Base-by-base conservation (phyloP, 2,888 invertebrate genomes). In the Synanthedon formicaeformis region DNA sequence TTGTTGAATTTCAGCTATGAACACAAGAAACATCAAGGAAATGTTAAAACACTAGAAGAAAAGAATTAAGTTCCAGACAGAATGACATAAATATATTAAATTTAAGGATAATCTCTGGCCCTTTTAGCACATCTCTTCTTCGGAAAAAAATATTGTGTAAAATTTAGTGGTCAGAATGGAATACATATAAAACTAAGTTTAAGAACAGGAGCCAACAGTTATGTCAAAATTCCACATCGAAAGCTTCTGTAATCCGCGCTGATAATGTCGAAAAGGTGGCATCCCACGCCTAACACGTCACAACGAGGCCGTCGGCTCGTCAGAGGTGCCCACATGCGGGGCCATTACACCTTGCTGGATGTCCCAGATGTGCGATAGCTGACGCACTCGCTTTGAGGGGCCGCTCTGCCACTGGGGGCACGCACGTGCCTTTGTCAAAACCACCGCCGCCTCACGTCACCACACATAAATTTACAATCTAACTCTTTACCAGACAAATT, bases 381-480 rank as follows among this genome's bases (percentile, higher is more conserved):
- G 53, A 60, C 61, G 64, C 48, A 18, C 59, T 64, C 58, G 62
- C 82, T 83, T 82, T 84, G 81, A 76, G 58, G 65, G 53, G 66
- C 66, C 73, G 52, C 75, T 67, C 65, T 70, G 75, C 71, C 74
- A 72, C 71, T 58, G 72, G 65, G 80, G 81, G 63, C 82, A 82
- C 73, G 81, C 77, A 75, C 86, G 86, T 86, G 85, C 78, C 75
- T 86, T 84, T 86, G 84, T 68, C 60, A 52, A 60, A 53, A 55
- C 64, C 70, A 70, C 69, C 70, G 72, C 78, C 78, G 80, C 75
- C 78, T 73, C 81, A 75, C 80, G 73, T 81, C 82, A 75, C 67
- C 72, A 64, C 64, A 73, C 71, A 75, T 77, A 81, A 84, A 82
- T 84, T 76, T 79, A 68, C 81, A 70, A 80, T 75, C 72, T 73